Evolutionary conservation across 1,140 invertebrate genomes (phyloP), one percentile per base, ranked within the genome.

Genomic region (Leptinotarsa texana): DNA sequence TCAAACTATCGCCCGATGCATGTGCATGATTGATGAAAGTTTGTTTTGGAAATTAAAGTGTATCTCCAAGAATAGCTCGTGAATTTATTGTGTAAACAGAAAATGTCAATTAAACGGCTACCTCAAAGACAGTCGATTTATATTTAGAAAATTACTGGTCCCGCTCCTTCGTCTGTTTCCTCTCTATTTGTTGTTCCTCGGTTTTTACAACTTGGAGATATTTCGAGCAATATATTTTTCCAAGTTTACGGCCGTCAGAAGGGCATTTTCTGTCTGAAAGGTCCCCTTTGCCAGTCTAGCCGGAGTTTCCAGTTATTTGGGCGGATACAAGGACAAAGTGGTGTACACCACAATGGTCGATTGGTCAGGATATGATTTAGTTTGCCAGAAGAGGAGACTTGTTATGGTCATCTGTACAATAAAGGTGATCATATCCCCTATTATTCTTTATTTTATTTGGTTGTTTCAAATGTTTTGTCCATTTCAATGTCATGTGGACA

Each of bases 11-110:
- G 17, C 51, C 1, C 0, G n/a, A 57, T 57, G 51, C 51, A 57
- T 57, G n/a, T 18, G 51, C 51, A 70, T 70, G 69, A 70, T 70
- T 70, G 69, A 70, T 70, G 69, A 70, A 70, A 70, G 69, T 70
- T 70, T 70, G 69, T 70, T 70, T 70, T 70, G 69, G 69, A 70
- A 70, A 70, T 70, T 70, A 70, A 70, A 70, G 69, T 70, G 69
- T 61, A 70, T 61, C 47, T 70, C 51, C 69, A n/a, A 70, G n/a
- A 70, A 70, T 70, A 70, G 69, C 69, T 21, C 24, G 69, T 70
- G 48, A 70, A 70, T 70, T 70, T 70, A 70, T 70, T 70, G 69
- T 70, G 69, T 70, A 70, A 70, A 70, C 69, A 70, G 69, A 70
- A 70, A 70, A 70, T 70, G 69, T 70, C 69, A 70, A 70, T 70